Base-by-base conservation (phyloP, 1,140 invertebrate genomes). In the Eumaeus atala region DNA sequence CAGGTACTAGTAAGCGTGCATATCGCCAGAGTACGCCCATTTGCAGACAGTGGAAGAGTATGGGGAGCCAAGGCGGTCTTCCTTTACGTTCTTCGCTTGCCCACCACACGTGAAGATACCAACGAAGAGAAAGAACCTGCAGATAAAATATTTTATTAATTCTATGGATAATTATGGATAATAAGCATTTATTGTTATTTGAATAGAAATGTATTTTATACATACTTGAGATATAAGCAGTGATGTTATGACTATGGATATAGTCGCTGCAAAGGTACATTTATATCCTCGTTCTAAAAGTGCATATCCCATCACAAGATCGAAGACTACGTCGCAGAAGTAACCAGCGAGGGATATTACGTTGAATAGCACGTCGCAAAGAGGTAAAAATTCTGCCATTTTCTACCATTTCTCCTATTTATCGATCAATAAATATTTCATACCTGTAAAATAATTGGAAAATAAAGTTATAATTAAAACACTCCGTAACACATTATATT, bases 281-380 rank as follows among this genome's bases (percentile, higher is more conserved):
- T 86, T 84, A 74, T 91, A 83, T 40, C 90, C 88, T 40, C 90
- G 89, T 67, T 93, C 90, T 58, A 93, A 93, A 5, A 96, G 85
- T 7, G 94, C 94, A 81, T 96, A 96, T 11, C 93, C 91, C 89
- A 95, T 93, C 37, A 95, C 91, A 34, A 96, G 89, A 80, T 96
- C 95, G 74, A 97, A 97, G 3, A 96, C 94, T 42, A 96, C 91
- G 89, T 96, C 95, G 88, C 95, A 96, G 84, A 97, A 97, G 79
- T 96, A 96, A 2, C 93, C 94, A n/a, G 94, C 94, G 48, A 97
- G 87, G 9, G 95, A 96, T 59, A 96, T 95, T 76, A 97, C 94
- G 82, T 96, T 96, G 89, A 97, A 97, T 7, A 96, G 88, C 37
- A 96, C 92, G 88, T 96, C 95, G 89, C 95, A 96, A 61, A 96